Percentiles rank a stretch among this genome's conserved stretches.
Conservation (phyloP, 2,113 vertebrate species). For the Antennarius striatus region DNA sequence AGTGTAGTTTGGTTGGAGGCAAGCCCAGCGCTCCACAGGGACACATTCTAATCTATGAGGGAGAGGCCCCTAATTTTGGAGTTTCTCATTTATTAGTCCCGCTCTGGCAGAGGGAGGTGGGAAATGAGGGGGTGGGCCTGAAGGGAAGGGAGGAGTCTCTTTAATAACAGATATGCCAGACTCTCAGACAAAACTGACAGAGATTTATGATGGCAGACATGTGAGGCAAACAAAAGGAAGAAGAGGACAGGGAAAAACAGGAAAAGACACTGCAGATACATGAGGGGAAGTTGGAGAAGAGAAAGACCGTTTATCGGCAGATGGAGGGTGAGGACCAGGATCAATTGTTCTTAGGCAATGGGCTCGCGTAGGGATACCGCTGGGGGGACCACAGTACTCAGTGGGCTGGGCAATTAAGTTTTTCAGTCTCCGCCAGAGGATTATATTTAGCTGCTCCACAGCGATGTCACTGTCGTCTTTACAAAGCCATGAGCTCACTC, state of each 20-base stretch:
- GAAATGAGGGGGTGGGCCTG: conserved; percentile 31
- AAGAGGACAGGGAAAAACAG: conserved; percentile 48
- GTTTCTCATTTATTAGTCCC: conserved; percentile 74
- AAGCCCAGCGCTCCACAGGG: conserved; percentile 58
- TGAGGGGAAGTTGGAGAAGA: conserved; percentile 36
- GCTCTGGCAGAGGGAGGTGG: conserved; percentile 50
- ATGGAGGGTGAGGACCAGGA: conserved; percentile 58
- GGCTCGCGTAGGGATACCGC: conserved; percentile 76
- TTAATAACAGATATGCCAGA: conserved; percentile 69
- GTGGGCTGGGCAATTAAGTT: conserved; percentile 76
- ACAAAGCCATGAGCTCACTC: conserved; percentile 83
- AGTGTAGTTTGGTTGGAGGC: conserved; percentile 64
- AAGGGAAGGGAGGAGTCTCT: conserved; percentile 55
- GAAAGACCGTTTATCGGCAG: conserved; percentile 53
- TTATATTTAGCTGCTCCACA: conserved; percentile 82
- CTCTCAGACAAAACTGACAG: conserved; percentile 71
- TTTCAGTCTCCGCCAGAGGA: conserved; percentile 77
- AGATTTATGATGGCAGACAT: conserved; percentile 75
- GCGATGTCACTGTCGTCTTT: conserved; percentile 78
- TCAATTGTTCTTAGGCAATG: conserved; percentile 72
- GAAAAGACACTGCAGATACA: conserved; percentile 50
- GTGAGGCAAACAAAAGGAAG: conserved; percentile 69
- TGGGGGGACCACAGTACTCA: conserved; percentile 52
- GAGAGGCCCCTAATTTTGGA: conserved; percentile 74
- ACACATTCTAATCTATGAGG: conserved; percentile 70